Base-by-base conservation (phyloP, 2,113 vertebrate genomes). In the Istiophorus platypterus region DNA sequence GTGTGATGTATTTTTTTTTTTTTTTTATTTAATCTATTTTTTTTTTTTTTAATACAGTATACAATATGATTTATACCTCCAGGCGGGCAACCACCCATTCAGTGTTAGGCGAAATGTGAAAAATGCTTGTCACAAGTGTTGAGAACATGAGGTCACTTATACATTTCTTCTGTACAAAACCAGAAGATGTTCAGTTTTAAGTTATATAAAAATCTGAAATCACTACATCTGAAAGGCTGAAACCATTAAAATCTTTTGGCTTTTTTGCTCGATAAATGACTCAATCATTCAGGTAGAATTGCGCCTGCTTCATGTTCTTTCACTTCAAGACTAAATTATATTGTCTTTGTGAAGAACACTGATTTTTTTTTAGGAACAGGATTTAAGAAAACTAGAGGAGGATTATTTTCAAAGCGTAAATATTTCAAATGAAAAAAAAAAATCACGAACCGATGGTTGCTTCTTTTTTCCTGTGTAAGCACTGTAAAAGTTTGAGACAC, bases 391-490 rank as follows among this genome's bases (percentile, higher is more conserved):
- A 27, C 6, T 29, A 15, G 14, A 37, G 29, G 41, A 26, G 39
- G 41, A 22, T 47, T 11, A 5, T 47, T 26, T 27, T 27, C 63
- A 27, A 45, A 27, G 15, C 15, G 39, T 17, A 42, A 22, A 0
- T 62, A 26, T 39, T 49, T 49, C 22, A 64, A 41, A 56, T 22
- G 1, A 29, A 65, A 69, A 59, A 5, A 37, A 54, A 29, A 72
- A 72, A n/a, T 29, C 24, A 14, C 39, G 24, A 70, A 57, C 5
- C 15, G 9, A 47, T 14, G 29, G 47, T 9, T 26, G 37, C 26
- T 45, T 59, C 20, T 14, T 34, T 71, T 29, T 72, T 15, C 20
- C 26, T 41, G 17, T 63, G 62, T 39, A 62, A 74, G 64, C 70
- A 69, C 29, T 51, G 2, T 22, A 56, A 22, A 34, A 80, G 71